Percentiles rank a stretch among this genome's conserved stretches.
Conservation (phyloP, 2,113 vertebrate genomes). For the Fregetta grallaria region DNA sequence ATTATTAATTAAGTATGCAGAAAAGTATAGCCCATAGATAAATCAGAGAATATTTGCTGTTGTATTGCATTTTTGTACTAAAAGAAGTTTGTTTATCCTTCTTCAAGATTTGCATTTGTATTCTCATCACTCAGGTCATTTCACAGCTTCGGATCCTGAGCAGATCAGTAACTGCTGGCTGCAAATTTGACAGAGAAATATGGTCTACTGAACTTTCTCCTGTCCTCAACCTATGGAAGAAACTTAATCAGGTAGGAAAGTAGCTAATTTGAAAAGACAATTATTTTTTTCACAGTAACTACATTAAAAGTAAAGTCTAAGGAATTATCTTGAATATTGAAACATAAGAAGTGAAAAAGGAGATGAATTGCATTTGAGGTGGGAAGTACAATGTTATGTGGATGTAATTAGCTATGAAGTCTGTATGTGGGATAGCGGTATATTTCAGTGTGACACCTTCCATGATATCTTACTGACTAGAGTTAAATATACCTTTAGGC, state of each 20-base stretch:
- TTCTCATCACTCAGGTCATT: conserved; percentile 84
- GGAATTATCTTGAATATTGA: not conserved
- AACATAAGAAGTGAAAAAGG: not conserved
- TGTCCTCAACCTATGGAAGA: conserved; percentile 95
- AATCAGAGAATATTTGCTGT: not conserved
- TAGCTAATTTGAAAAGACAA: not conserved
- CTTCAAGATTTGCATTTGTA: not conserved
- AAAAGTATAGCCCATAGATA: not conserved
- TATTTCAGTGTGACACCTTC: not conserved
- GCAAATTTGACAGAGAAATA: conserved; percentile 95
- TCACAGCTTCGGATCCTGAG: conserved; percentile 91
- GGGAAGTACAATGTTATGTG: not conserved
- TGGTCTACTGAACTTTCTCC: conserved; percentile 94
- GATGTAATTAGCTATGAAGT: not conserved
- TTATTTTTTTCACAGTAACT: not conserved
- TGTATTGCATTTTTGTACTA: not conserved
- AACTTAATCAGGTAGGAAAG: conserved; percentile 90
- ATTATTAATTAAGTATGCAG: not conserved
- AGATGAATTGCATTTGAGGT: not conserved
- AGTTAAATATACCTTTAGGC: not conserved
- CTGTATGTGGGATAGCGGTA: not conserved
- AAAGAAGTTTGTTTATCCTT: not conserved
- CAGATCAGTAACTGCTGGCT: conserved; percentile 85
- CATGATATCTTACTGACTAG: not conserved
- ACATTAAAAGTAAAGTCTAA: not conserved